These are phyloP conservation scores for Falco cherrug DNA, from an alignment of 2,797 vertebrate species.

Conservation along the genomic window DNA sequence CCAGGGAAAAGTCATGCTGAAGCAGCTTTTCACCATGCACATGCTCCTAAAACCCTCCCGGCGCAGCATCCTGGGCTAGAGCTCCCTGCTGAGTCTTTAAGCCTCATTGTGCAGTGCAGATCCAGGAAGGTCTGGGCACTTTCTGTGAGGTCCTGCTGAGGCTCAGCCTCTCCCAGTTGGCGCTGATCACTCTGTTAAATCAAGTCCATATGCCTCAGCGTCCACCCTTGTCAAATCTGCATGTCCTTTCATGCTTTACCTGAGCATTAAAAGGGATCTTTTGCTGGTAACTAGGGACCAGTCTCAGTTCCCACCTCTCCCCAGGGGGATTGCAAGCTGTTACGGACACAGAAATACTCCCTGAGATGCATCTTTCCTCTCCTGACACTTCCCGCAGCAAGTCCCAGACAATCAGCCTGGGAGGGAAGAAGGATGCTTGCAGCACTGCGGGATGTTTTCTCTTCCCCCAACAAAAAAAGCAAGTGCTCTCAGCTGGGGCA, in stretches of 20 bases:
- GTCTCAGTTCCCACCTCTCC: accelerated
- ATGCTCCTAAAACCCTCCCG: not conserved
- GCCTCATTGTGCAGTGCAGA: not conserved
- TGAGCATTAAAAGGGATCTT: not conserved
- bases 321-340: not conserved
- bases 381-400: not conserved
- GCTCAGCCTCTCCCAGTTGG: not conserved
- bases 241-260: not conserved
- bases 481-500: not conserved
- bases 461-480: not conserved
- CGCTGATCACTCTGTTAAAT: not conserved
- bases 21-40: not conserved
- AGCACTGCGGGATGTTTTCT: not conserved
- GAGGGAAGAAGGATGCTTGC: not conserved
- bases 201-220: not conserved
- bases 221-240: not conserved
- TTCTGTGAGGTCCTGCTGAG: not conserved
- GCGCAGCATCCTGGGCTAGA: not conserved
- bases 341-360: not conserved
- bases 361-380: not conserved
- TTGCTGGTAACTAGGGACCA: not conserved
- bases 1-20: not conserved
- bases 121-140: not conserved
- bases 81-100: not conserved
- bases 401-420: not conserved